Base-by-base conservation (phyloP, 2,888 invertebrate species). In the Machimus atricapillus region DNA sequence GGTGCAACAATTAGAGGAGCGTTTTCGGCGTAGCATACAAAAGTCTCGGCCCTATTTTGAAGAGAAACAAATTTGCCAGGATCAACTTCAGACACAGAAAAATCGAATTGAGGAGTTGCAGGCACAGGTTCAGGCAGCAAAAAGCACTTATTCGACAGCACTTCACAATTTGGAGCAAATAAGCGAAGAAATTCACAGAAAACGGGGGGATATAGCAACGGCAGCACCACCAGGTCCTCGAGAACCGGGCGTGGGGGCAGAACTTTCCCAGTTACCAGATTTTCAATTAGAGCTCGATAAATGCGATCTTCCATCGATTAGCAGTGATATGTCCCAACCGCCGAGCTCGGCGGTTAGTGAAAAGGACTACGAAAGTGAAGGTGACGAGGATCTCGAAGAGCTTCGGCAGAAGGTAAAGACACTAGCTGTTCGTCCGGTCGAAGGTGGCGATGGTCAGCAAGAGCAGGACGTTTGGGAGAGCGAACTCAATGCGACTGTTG, bases 1-100 rank as follows among this genome's bases (percentile, higher is more conserved):
- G 94, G 95, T 96, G 74, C 95, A 97, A 90, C 94, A 95, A 90
- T 92, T 97, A 40, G 97, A 98, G 92, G 97, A 97, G 89, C 96
- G 96, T 90, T 94, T 97, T 87, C 96, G 96, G 89, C 95, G 96
- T 86, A 96, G 95, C 90, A 97, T 98, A 85, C 94, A 95, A 56
- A 98, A 97, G 92, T 97, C 98, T 1, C 95, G 97, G 87, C 95
- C 97, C 0, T 98, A 98, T 92, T 98, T 98, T 91, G 98, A 98
- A 89, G 96, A 97, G 92, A 98, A 97, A 93, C 95, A 96, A 90
- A 94, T 96, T 16, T 97, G 97, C 90, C 96, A 98, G 91, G 96
- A 96, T 90, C 97, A 97, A 91, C 92, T 98, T 87, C 96, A 96
- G 90, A 96, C 96, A 3, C 97, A 98, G 91, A 98, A 97, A 91